Base-by-base conservation (phyloP, 2,888 invertebrate genomes). In the Scotopteryx bipunctaria region DNA sequence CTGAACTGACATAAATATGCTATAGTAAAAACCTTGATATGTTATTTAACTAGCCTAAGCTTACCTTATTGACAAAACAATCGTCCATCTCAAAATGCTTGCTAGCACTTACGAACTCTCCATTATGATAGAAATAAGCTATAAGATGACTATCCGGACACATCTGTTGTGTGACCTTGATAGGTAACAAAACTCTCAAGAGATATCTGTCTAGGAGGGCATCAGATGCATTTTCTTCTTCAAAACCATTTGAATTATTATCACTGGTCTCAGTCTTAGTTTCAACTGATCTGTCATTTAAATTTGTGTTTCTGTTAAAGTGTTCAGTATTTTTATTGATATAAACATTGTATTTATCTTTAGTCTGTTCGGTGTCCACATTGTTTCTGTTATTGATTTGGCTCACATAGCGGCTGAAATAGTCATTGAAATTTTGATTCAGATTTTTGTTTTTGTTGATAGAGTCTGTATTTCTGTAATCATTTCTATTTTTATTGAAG, bases 21-120 rank as follows among this genome's bases (percentile, higher is more conserved):
- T n/a, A n/a, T n/a, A n/a, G n/a, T n/a, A n/a, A n/a, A n/a, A n/a
- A n/a, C n/a, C n/a, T n/a, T n/a, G n/a, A n/a, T n/a, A n/a, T n/a
- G n/a, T n/a, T n/a, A n/a, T n/a, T n/a, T n/a, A n/a, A n/a, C n/a
- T n/a, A n/a, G n/a, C n/a, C 1, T 2, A 8, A 3, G 9, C 66
- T 64, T 67, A 93, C 93, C 86, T 92, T 90, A 69, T 93, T 92
- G 6, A 76, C 82, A 64, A 93, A 92, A 67, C 93, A 93, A 21
- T 91, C 90, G 3, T 91, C 85, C 64, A 93, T 86, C 11, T 87
- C 82, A 48, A 93, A 86, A 64, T 86, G 82, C 52, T 91, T 86
- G 59, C 84, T 89, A 2, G 92, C 91, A 31, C 92, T 92, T 5
- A 93, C 85, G 1, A 92, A 75, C 61, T 93, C 92, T 0, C 91